Evolutionary conservation across 1,140 invertebrate species (phyloP).

Genomic region (Elysia chlorotica): DNA sequence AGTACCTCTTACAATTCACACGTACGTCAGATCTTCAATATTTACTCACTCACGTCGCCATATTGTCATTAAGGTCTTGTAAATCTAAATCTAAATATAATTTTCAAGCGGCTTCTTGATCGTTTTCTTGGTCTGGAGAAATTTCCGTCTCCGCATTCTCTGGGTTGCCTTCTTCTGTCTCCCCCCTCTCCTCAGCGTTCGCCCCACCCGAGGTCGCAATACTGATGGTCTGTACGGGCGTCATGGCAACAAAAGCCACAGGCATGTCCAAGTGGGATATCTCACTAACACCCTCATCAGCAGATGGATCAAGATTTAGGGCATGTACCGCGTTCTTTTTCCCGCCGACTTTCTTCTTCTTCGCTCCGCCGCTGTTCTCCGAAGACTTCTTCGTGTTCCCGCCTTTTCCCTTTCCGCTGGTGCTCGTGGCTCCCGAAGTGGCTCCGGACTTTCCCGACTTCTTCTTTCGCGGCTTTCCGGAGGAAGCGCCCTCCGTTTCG

Average conservation of each 20-base stretch:
- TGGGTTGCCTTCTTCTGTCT: too few relatives aligned
- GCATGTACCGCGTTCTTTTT: constrained; percentile 1
- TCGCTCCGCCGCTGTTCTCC: not conserved
- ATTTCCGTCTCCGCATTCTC: too few relatives aligned
- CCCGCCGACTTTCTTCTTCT: not conserved
- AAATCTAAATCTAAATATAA: too few relatives aligned
- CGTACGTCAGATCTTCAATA: too few relatives aligned
- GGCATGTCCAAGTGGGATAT: not conserved
- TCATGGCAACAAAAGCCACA: not conserved
- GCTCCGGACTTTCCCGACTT: not conserved
- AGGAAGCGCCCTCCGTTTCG: not conserved
- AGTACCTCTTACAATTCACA: too few relatives aligned
- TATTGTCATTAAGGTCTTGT: too few relatives aligned
- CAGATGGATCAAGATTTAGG: not conserved
- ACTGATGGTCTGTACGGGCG: not conserved
- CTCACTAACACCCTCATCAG: constrained; percentile 4
- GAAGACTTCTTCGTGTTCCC: too few relatives aligned
- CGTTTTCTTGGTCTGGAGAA: too few relatives aligned
- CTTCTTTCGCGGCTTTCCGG: not conserved
- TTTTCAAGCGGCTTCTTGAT: too few relatives aligned
- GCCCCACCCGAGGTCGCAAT: not conserved
- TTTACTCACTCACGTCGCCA: too few relatives aligned
- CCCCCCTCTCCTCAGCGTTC: not conserved
- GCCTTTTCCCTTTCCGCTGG: not conserved
- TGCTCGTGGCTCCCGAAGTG: not conserved